phyloP scores from a whole-genome alignment of 2,797 vertebrate species.

The Enteromius viviparus region DNA sequence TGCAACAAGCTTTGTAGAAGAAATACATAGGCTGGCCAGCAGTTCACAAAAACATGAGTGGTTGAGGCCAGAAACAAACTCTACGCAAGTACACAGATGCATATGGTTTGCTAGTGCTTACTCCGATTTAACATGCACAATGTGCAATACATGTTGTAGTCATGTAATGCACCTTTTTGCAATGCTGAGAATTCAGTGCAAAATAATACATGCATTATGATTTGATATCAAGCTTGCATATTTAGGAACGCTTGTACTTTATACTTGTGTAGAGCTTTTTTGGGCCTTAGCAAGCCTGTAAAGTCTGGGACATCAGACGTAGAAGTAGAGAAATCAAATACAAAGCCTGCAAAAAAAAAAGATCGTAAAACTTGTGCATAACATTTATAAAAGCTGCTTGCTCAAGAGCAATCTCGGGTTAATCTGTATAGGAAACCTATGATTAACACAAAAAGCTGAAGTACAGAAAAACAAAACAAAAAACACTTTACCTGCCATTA shows the following conservation, averaged over 20 bases:
- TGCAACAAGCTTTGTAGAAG: constrained; percentile 27
- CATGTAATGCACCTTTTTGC: neutral
- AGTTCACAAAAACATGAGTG: constrained; percentile 1
- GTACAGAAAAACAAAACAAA: constrained; percentile 13
- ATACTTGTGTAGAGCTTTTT: constrained; percentile 1
- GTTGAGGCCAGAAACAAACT: constrained; percentile 9
- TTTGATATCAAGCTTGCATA: neutral
- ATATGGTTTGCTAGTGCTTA: neutral
- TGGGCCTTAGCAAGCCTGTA: neutral
- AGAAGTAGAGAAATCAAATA: constrained; percentile 5
- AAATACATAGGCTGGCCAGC: neutral
- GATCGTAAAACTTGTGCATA: neutral
- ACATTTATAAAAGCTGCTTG: constrained; percentile 30
- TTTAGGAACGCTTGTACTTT: neutral
- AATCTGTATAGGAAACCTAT: neutral
- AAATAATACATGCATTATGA: neutral
- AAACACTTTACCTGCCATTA: constrained; percentile 32
- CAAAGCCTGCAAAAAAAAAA: constrained; percentile 25
- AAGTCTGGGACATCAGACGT: constrained; percentile 21
- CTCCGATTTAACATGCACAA: neutral
- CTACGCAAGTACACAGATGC: constrained; percentile 11
- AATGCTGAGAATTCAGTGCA: neutral
- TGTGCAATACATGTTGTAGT: neutral
- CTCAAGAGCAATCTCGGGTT: constrained; percentile 18
- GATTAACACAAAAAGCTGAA: constrained; percentile 28